phyloP scores from a whole-genome alignment of 2,113 vertebrate genomes.

The Brevimyrus niger region DNA sequence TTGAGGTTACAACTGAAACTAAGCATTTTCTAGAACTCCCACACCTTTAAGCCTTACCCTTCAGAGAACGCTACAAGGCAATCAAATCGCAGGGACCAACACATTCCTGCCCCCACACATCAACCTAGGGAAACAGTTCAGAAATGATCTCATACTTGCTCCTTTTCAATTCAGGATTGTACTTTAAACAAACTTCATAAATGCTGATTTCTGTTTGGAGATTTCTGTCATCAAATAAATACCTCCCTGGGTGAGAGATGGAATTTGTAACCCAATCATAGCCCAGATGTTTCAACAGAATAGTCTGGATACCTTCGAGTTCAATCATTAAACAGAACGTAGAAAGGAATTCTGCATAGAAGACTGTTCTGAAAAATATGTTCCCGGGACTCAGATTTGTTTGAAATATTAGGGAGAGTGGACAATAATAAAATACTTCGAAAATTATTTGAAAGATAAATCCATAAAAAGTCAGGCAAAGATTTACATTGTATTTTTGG shows the following conservation, averaged over 20 bases:
- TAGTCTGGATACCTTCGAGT: constrained; percentile 52
- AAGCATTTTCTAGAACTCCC: neutral
- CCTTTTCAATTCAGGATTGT: neutral
- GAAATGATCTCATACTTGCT: constrained; percentile 9
- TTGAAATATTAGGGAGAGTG: neutral
- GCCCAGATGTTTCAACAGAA: constrained; percentile 67
- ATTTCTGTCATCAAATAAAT: constrained; percentile 19
- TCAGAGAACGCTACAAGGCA: neutral
- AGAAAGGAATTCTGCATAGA: constrained; percentile 29
- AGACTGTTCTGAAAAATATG: neutral
- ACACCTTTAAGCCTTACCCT: neutral
- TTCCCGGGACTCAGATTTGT: neutral
- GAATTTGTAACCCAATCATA: constrained; percentile 54
- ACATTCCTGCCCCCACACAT: neutral
- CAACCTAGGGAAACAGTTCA: neutral
- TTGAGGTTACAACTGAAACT: neutral
- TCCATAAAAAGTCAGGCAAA: neutral
- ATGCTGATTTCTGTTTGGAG: constrained; percentile 14
- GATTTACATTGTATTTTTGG: neutral
- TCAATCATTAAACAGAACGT: constrained; percentile 39
- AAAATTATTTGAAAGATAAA: neutral
- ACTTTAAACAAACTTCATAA: constrained; percentile 12
- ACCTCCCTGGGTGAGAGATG: constrained; percentile 38
- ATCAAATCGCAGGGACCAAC: neutral
- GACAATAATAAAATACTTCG: neutral